Base-by-base conservation (phyloP, 2,888 invertebrate species). In the Podotricha telesiphe region DNA sequence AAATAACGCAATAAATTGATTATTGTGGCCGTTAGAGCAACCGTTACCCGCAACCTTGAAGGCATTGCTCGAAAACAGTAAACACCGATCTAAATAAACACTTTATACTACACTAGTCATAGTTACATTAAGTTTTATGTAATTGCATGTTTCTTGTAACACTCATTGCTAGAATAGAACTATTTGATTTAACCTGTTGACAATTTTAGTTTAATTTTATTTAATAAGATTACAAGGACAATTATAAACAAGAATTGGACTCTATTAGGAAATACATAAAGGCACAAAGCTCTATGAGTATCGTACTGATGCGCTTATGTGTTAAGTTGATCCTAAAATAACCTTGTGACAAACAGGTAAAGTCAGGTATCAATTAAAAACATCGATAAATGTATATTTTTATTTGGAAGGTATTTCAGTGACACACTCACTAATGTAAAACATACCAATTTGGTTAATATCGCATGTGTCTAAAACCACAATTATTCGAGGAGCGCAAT, bases 11-110 rank as follows among this genome's bases (percentile, higher is more conserved):
- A 40, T 34, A 65, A 65, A 58, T 42, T 17, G 48, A 42, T 66
- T 45, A 42, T 59, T 51, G n/a, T 28, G n/a, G n/a, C 42, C 50
- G 59, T 59, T 59, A 67, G 11, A 28, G 6, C n/a, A 17, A 53
- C 51, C 61, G 53, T 61, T 67, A 67, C 28, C 67, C 42, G 53
- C 51, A 61, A 62, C 61, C 66, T 67, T 67, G 65, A 56, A 61
- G 61, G 34, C 42, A 47, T 53, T 28, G 10, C 22, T 51, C 62
- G 67, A 53, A 67, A 67, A 67, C 22, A 42, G 51, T 34, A 45
- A 61, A 45, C 62, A 19, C 17, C 45, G 55, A 37, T 55, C 55
- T 55, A 55, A 55, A 55, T 55, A 55, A 55, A 55, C 37, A 55
- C 11, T 17, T 55, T 37, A 5, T 1, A 37, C 28, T 28, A 19